These are phyloP conservation scores for Sturmia bella DNA, from an alignment of 2,888 invertebrate genomes.

Conservation along the genomic window DNA sequence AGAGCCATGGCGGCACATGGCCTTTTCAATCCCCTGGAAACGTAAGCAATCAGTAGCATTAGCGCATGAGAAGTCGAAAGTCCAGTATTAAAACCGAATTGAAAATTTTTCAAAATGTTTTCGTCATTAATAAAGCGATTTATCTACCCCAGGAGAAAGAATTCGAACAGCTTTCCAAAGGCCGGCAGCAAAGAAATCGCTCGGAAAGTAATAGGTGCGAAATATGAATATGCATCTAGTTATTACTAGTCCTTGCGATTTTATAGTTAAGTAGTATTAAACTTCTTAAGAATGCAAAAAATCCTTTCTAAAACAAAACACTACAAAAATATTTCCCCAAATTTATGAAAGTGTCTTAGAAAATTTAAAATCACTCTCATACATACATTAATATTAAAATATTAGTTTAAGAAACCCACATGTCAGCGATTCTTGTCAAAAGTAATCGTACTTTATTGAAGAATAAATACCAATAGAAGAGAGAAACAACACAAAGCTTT, in stretches of 20 bases:
- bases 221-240: no score
- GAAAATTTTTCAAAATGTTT: not conserved
- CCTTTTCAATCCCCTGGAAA: conserved; percentile 2
- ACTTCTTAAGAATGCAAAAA: no score
- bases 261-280: no score
- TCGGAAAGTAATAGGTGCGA: no score
- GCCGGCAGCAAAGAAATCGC: no score
- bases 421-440: conserved; percentile 44
- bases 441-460: conserved; percentile 50
- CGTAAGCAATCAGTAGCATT: not conserved
- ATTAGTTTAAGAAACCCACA: conserved; percentile 12
- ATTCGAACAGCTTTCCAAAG: not conserved
- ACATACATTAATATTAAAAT: no score
- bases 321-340: no score
- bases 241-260: no score
- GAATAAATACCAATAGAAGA: conserved; percentile 17
- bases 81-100: conserved; percentile 7
- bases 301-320: no score
- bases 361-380: no score
- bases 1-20: no score
- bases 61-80: conserved; percentile 2
- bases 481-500: not conserved
- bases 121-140: not conserved
- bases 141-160: not conserved
- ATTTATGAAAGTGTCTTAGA: no score